Base-by-base conservation (phyloP, 92 coral and sea anemone genomes). In the Zoanthus gigantus region DNA sequence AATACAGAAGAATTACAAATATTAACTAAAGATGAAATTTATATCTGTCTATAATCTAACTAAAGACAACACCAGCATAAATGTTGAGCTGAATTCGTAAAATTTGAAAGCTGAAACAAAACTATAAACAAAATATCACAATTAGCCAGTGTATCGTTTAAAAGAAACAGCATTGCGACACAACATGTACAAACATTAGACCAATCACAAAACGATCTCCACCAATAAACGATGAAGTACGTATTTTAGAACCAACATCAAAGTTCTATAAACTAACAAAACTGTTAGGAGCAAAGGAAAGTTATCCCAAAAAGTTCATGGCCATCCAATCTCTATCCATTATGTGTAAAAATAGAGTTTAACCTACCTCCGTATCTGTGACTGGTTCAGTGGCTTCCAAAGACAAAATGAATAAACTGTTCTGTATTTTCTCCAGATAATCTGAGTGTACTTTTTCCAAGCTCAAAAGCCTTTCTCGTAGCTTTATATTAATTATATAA, bases 371-470 rank as follows among this genome's bases (percentile, higher is more conserved):
- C 18, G 82, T 77, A 7, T 93, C 83, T 71, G 85, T 82, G 23
- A 78, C 46, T 12, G 94, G 95, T 31, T 83, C 82, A 57, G 83
- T n/a, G 30, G 89, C 96, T 73, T 96, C 98, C 31, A 96, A 90
- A 14, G 92, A 93, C 74, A 96, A 67, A 50, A 88, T 88, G 77
- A 96, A 89, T 73, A 97, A 86, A 76, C 98, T 94, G 71, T 57
- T 91, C 92, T 97, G 97, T 53, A 97, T 94, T 77, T 84, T 76
- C 23, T 92, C 90, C n/a, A 97, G 88, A 83, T 93, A 87, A 47
- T 83, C 90, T 17, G 67, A 77, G 79, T 97, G 93, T 7, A 66
- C 86, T 56, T 85, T 69, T 68, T 93, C 84, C 78, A 96, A 81
- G 32, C 84, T 77, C 79, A 91, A 78, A 82, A 96, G 83, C 74